A percentile compares a stretch with the other conserved stretches of the same genome.
phyloP scores from a whole-genome alignment of 2,113 vertebrate genomes.

The Spea multiplicata region DNA sequence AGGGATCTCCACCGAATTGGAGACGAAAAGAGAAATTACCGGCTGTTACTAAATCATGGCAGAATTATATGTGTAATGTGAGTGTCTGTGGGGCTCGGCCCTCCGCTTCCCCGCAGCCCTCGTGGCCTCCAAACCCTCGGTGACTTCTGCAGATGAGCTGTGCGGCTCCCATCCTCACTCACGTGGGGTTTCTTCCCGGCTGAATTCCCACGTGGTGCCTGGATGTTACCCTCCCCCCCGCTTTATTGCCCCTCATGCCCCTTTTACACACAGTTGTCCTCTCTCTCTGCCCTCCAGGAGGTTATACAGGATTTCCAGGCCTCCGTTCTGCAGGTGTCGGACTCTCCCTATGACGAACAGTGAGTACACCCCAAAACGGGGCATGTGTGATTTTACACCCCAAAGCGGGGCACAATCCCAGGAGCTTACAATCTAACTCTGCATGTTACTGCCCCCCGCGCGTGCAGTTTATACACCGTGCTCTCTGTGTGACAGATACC shows the following conservation, averaged over 20 bases:
- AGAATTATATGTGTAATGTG: slow-evolving; percentile 77
- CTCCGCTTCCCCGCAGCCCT: neutral
- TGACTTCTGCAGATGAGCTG: too few species aligned
- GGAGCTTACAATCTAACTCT: too few species aligned
- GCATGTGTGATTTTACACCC: neutral
- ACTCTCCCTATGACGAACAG: slow-evolving; percentile 76
- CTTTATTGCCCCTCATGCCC: neutral
- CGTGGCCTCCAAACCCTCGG: neutral
- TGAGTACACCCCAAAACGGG: slow-evolving; percentile 51
- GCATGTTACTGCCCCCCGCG: neutral
- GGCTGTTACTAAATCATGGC: slow-evolving; percentile 75
- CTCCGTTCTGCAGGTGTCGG: slow-evolving; percentile 71
- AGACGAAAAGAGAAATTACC: slow-evolving; percentile 78
- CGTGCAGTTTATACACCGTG: neutral
- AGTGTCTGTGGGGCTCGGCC: slow-evolving; percentile 29
- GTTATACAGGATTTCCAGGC: slow-evolving; percentile 77
- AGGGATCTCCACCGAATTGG: slow-evolving; percentile 73
- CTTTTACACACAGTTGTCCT: neutral
- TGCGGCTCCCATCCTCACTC: neutral
- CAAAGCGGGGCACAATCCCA: neutral
- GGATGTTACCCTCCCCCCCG: neutral
- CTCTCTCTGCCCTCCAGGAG: slow-evolving; percentile 56
- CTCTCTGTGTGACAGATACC: neutral
- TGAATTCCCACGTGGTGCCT: too few species aligned
- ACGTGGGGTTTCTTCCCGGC: too few species aligned